Evolutionary conservation across 2,888 invertebrate genomes (phyloP), one percentile per base, ranked within the genome.

Genomic region (Hyalella azteca): DNA sequence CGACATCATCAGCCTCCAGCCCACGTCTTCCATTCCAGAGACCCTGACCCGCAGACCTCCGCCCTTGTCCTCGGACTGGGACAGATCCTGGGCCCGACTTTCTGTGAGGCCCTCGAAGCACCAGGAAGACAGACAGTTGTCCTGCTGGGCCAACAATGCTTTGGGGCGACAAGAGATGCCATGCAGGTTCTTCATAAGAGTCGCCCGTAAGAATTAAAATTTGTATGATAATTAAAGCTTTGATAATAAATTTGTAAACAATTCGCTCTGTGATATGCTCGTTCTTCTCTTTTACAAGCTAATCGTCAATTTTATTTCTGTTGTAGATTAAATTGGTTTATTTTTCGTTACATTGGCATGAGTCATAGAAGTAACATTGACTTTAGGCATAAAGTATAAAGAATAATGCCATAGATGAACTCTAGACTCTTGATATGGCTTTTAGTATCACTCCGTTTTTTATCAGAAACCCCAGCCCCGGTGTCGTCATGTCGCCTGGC

Each of bases 141-240:
- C 84, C 15, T 84, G 84, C 78, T 84, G 84, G 84, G 84, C 81
- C 15, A 80, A 81, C 48, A 84, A 84, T 54, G 80, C 78, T 40
- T 81, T 82, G 82, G 84, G 84, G 32, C 79, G 77, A 40, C 84
- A 84, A 60, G 39, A 73, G 2, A 48, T 59, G 3, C 84, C 84
- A 26, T 84, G 84, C 39, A 76, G 81, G 32, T 84, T 84, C 60
- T 79, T 80, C 45, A 82, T 84, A 66, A 82, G 81, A 73, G 82
- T 84, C 9, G 84, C 84, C 7, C 78, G 84, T 84, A 59, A 79
- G 84, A 80, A n/a, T n/a, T n/a, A n/a, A n/a, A n/a, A n/a, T n/a
- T n/a, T n/a, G n/a, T n/a, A n/a, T n/a, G n/a, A n/a, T n/a, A n/a
- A n/a, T n/a, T n/a, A n/a, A n/a, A n/a, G n/a, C n/a, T n/a, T n/a